Evolutionary conservation across 2,113 vertebrate genomes (phyloP).

Genomic region (Scomber japonicus): DNA sequence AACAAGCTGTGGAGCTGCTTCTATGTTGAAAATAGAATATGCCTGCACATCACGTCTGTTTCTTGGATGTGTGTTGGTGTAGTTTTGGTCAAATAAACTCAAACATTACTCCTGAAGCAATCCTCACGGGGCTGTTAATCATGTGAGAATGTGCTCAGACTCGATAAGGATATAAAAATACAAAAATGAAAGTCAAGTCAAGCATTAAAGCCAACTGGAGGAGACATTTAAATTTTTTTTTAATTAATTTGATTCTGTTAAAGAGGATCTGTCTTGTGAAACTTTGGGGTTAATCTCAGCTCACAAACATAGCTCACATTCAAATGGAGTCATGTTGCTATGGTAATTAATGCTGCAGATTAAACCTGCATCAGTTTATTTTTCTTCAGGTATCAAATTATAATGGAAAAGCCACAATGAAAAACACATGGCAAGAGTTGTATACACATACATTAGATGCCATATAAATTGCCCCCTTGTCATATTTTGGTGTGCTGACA

Average conservation of each 20-base stretch:
- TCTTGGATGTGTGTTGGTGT: background rate
- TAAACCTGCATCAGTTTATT: background rate
- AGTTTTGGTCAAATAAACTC: background rate
- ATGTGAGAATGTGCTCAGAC: background rate
- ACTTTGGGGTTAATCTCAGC: background rate
- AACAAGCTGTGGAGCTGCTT: conserved; percentile 36
- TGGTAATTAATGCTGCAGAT: background rate
- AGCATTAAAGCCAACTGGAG: background rate
- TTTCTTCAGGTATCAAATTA: background rate
- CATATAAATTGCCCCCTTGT: no score
- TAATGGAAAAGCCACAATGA: no score
- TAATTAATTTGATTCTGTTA: background rate
- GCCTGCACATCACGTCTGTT: background rate
- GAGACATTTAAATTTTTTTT: background rate
- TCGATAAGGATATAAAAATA: background rate
- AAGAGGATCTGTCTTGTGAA: background rate
- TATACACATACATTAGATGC: no score
- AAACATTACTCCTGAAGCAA: background rate
- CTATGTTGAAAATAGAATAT: conserved; percentile 6
- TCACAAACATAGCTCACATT: background rate
- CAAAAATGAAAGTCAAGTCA: background rate
- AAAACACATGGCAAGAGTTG: no score
- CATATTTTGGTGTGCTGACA: no score
- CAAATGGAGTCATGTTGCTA: background rate
- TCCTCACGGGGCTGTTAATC: background rate